Evolutionary conservation across 2,113 vertebrate species (phyloP).

Genomic region (Oreochromis tanganicae): DNA sequence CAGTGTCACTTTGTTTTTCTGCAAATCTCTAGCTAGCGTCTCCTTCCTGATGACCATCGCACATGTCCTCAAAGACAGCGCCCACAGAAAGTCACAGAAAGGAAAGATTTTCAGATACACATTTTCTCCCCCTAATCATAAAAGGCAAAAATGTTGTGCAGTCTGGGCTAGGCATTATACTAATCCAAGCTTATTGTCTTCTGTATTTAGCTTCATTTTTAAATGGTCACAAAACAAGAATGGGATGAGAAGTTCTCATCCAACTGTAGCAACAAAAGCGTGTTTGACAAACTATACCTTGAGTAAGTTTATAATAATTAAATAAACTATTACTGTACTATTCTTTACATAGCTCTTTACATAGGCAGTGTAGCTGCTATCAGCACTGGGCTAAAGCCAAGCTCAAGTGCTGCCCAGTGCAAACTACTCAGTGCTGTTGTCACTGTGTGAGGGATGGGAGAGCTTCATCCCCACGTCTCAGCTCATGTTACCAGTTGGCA

Average conservation of each 20-base stretch:
- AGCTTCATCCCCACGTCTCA: neutral
- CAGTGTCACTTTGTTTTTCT: neutral
- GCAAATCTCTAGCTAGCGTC: neutral
- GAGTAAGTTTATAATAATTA: neutral
- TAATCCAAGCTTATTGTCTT: neutral
- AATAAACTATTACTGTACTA: neutral
- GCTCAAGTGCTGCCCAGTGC: neutral
- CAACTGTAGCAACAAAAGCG: neutral
- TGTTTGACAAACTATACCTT: neutral
- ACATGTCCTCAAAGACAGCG: neutral
- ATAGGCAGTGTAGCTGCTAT: neutral
- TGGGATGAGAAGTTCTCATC: neutral
- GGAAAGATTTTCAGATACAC: neutral
- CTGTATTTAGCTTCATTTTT: neutral
- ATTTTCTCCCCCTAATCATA: neutral
- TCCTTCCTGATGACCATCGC: neutral
- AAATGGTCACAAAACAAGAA: neutral
- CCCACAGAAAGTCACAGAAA: neutral
- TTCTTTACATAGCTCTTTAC: neutral
- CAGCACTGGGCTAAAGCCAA: neutral
- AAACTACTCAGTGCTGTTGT: neutral
- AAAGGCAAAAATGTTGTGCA: neutral
- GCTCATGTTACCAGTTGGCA: slow-evolving; percentile 26
- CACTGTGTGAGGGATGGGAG: neutral
- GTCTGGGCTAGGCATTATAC: neutral